Base-by-base conservation (phyloP, 2,113 vertebrate species). In the Sphyrna mokarran region DNA sequence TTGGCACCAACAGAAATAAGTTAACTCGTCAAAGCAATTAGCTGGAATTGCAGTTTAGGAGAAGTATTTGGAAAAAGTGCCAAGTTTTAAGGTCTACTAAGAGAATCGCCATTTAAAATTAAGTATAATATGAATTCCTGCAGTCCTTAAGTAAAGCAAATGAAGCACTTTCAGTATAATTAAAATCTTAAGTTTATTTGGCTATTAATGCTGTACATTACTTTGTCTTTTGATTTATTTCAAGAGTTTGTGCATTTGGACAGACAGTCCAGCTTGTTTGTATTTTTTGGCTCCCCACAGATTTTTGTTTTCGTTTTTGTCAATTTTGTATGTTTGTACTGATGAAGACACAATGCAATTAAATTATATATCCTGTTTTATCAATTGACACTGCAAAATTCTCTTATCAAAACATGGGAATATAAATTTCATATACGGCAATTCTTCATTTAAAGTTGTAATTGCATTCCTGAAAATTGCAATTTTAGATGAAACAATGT, bases 1-100 rank as follows among this genome's bases (percentile, higher is more conserved):
- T 85, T 76, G 72, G 72, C 11, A 29, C 9, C 0, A 76, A 76
- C 16, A 18, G 8, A 33, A 1, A 40, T 26, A 43, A 40, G 80
- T 85, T 85, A 43, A 43, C 80, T 40, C 22, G 40, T 85, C 80
- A 85, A 37, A 85, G 37, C 80, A 85, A 85, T 85, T 85, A 85
- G 40, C 80, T 85, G n/a, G 80, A 43, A 85, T 85, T 85, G 80
- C 80, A 85, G 80, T 85, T 85, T 85, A 85, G 80, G 37, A 83
- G 40, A 83, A 83, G 80, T 83, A 83, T 83, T 83, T 83, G 80
- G 80, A 85, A 43, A 85, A 85, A 40, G 80, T 43, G n/a, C 80
- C 80, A 85, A 85, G 14, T 20, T 43, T 85, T 83, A 83, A 6
- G 2, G 80, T 83, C 13, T 85, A 10, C 18, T 16, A 85, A 85